Evolutionary conservation across 1,140 invertebrate species (phyloP), one percentile per base, ranked within the genome.

Genomic region (Nautilus pompilius): DNA sequence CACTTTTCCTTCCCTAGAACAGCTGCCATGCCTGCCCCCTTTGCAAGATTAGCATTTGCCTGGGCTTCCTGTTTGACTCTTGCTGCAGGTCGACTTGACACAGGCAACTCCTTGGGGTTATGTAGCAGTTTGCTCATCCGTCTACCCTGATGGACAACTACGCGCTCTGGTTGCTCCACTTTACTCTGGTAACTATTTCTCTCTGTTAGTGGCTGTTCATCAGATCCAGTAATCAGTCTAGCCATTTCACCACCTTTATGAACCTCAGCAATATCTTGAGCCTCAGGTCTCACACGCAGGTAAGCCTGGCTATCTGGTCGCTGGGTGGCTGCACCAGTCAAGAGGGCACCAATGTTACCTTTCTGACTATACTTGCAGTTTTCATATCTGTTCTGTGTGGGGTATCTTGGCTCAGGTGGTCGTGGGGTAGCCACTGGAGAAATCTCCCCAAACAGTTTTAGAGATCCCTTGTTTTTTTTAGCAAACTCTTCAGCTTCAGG

Each of bases 1-100:
- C 58, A 45, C 5, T 68, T 66, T 17, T 67, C 53, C 51, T 65
- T 67, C 30, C 73, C 71, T 13, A 77, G 46, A 8, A 77, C 59
- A 15, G 34, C 56, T 30, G 68, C 70, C 68, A 72, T 76, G 24
- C 74, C 58, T 49, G 69, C 63, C 5, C 77, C 76, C 48, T 71
- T 70, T 34, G 68, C 70, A 22, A 76, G 34, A 1, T 71, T 62
- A 3, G 75, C 74, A 55, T 68, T 76, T 3, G 69, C 71, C 41
- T 74, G 69, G 0, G 64, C 78, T 51, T 79, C 78, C 0, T 56
- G 58, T 68, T 78, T 80, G 0, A 80, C 78, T 17, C 77, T 64
- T 3, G 76, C 72, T 20, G 66, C 61, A 3, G 71, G 64, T 8
- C 72, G 60, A 32, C 71, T 63, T 1, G 76, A 78, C 22, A 57